Percentiles rank a stretch among this genome's conserved stretches.
phyloP scores from a whole-genome alignment of 2,797 vertebrate genomes.

The Pseudopleuronectes americanus region DNA sequence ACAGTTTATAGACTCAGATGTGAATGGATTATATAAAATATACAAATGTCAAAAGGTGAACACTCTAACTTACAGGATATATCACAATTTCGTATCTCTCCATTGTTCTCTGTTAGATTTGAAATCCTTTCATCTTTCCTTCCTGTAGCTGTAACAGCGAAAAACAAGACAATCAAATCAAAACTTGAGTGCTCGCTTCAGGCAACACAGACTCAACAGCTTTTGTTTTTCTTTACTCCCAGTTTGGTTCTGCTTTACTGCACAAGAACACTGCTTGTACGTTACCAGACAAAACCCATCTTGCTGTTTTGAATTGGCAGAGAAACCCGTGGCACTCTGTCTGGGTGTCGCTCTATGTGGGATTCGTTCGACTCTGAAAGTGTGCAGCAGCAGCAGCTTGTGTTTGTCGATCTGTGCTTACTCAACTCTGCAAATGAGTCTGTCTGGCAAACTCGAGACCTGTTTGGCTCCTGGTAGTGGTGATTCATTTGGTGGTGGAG shows the following conservation, averaged over 20 bases:
- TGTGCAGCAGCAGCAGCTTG: slow-evolving; percentile 60
- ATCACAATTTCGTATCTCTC: neutral
- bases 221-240: slow-evolving; percentile 10
- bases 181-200: slow-evolving; percentile 14
- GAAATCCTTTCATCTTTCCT: slow-evolving; percentile 7
- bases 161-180: slow-evolving; percentile 3
- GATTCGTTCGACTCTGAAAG: slow-evolving; percentile 10
- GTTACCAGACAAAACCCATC: neutral
- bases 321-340: slow-evolving; percentile 1
- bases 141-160: neutral
- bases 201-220: slow-evolving; percentile 1
- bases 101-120: too few relatives aligned
- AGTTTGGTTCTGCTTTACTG: slow-evolving; percentile 3
- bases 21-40: neutral
- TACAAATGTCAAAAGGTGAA: neutral
- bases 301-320: slow-evolving; percentile 13
- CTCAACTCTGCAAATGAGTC: slow-evolving; percentile 49
- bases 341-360: slow-evolving; percentile 20
- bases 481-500: slow-evolving; percentile 33
- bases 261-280: neutral
- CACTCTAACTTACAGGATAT: neutral
- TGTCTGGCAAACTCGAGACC: slow-evolving; percentile 24
- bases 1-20: too few relatives aligned
- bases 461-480: slow-evolving; percentile 36
- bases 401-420: slow-evolving; percentile 64